These are phyloP conservation scores for Sebastes steindachneri DNA, from an alignment of 2,797 vertebrate genomes.

Conservation along the genomic window DNA sequence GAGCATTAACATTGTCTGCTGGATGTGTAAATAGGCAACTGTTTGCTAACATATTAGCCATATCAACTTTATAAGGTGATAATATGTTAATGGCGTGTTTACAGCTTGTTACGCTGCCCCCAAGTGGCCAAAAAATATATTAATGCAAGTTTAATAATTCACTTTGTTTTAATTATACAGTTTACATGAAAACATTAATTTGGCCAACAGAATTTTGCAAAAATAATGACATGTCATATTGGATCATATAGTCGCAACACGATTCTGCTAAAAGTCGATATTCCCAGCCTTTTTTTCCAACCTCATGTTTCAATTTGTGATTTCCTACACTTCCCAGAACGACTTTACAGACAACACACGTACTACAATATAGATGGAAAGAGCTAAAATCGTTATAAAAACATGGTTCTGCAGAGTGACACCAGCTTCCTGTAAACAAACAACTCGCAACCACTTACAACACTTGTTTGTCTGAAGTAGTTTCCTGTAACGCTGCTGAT, in stretches of 20 bases:
- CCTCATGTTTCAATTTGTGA: not conserved
- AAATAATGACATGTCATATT: not conserved
- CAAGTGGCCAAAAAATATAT: not conserved
- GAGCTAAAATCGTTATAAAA: not conserved
- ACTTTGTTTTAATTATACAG: not conserved
- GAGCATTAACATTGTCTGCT: not conserved
- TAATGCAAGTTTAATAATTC: not conserved
- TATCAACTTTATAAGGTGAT: not conserved
- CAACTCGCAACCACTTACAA: not conserved
- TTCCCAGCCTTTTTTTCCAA: not conserved
- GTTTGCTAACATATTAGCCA: not conserved
- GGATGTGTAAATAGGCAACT: not conserved
- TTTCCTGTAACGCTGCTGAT: slow-evolving; percentile 32
- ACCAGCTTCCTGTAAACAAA: not conserved
- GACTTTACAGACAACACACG: not conserved
- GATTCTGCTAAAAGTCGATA: not conserved
- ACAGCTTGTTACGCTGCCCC: not conserved
- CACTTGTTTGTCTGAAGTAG: slow-evolving; percentile 22
- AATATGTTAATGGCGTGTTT: not conserved
- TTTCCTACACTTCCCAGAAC: not conserved
- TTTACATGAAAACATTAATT: not conserved
- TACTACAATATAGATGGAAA: not conserved
- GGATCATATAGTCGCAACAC: not conserved
- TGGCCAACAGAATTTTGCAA: not conserved
- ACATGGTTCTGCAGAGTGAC: not conserved